Base-by-base conservation (phyloP, 2,888 invertebrate genomes). In the Mesorhabditis spiculigera region DNA sequence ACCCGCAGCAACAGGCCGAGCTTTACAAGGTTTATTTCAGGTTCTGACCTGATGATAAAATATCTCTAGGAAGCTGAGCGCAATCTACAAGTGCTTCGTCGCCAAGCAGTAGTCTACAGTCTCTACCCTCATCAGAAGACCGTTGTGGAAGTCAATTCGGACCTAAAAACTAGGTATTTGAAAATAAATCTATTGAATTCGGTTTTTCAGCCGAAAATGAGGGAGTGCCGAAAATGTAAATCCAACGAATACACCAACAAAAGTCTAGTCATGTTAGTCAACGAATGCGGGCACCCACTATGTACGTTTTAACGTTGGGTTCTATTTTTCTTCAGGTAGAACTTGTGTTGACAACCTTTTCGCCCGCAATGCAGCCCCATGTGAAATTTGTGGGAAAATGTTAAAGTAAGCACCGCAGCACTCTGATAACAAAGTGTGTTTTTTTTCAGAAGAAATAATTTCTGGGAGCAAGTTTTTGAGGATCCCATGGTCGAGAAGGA, bases 401-500 rank as follows among this genome's bases (percentile, higher is more conserved):
- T 88, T 98, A 42, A 90, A 94, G 3, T 50, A 50, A n/a, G 58
- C n/a, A 13, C 1, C n/a, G 8, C 8, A 13, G 58, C 58, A 13
- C n/a, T 50, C 8, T 13, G n/a, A 2, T 1, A n/a, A 3, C n/a
- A 50, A 50, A n/a, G n/a, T n/a, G n/a, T n/a, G n/a, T n/a, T n/a
- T 13, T 13, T 50, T 50, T 50, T n/a, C 58, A 50, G 58, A n/a
- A 90, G 95, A 80, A 92, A 91, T 83, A 94, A 94, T 86, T 99
- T 93, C 86, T 90, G 97, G 68, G 91, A 95, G 5, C 97, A 98
- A 67, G 69, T 95, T 28, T 98, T 97, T 86, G 97, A 98, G 89
- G 96, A 99, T 88, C 90, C 96, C 0, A 90, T 90, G 88, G 93
- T 99, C 0, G 98, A 99, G 87, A 96, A 96, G 86, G 98, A 99